Conservation (phyloP, 2,113 vertebrate genomes). For the Callionymus lyra region DNA sequence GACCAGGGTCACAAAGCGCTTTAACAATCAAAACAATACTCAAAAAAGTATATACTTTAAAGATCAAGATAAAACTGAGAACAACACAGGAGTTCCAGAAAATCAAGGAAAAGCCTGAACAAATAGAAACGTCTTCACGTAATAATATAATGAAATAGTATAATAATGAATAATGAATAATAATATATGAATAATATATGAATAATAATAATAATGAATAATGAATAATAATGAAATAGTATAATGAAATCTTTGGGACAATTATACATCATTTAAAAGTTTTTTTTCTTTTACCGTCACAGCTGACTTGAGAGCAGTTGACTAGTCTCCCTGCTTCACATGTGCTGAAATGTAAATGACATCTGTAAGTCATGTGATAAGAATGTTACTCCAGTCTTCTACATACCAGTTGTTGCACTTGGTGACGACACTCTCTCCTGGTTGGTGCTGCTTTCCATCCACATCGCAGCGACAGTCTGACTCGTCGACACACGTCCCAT, state of each 20-base stretch:
- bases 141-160: background rate
- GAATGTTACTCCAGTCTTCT: background rate
- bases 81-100: too few species aligned
- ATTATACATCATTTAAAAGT: background rate
- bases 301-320: slow-evolving; percentile 67
- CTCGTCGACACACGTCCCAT: slow-evolving; percentile 60
- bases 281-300: slow-evolving; percentile 56
- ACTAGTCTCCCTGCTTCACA: slow-evolving; percentile 68
- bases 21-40: too few species aligned
- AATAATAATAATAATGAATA: too few species aligned
- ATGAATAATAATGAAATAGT: background rate
- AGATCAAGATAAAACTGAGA: too few species aligned
- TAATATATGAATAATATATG: too few species aligned
- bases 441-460: slow-evolving; percentile 54
- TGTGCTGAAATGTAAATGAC: slow-evolving; percentile 54
- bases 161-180: too few species aligned
- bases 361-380: background rate
- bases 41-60: too few species aligned
- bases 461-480: slow-evolving; percentile 68
- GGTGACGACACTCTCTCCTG: slow-evolving; percentile 56
- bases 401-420: slow-evolving; percentile 77
- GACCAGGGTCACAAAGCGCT: too few species aligned
- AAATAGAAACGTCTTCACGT: too few species aligned
- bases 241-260: too few species aligned
- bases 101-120: too few species aligned